phyloP scores from a whole-genome alignment of 1,140 invertebrate genomes.

The Zophobas morio region DNA sequence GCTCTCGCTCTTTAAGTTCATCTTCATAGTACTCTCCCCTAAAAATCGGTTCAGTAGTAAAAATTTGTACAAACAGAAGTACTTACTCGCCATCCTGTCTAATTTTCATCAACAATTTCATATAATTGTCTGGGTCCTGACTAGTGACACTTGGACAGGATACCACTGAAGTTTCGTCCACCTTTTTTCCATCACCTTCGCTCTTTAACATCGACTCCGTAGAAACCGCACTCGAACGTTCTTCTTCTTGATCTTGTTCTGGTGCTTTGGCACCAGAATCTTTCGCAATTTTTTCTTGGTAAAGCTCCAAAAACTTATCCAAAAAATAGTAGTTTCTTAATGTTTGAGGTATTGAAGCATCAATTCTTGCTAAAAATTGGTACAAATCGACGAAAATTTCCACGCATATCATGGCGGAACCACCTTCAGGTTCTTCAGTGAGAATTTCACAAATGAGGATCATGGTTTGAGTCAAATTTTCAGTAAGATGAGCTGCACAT shows the following conservation, averaged over 20 bases:
- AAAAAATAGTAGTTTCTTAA: constrained; percentile 63
- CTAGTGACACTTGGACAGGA: constrained; percentile 32
- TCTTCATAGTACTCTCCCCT: neutral
- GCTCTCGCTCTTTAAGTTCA: neutral
- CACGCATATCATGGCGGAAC: constrained; percentile 80
- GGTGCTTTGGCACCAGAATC: neutral
- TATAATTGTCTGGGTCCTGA: constrained; percentile 20
- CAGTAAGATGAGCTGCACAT: constrained; percentile 74
- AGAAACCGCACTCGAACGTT: neutral
- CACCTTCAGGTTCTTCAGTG: constrained; percentile 86
- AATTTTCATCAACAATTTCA: constrained; percentile 38
- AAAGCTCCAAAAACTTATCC: constrained; percentile 61
- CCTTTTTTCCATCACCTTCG: constrained; percentile 17
- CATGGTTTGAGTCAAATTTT: constrained; percentile 83
- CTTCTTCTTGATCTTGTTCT: neutral
- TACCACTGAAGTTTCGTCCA: constrained; percentile 23
- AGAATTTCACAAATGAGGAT: constrained; percentile 85
- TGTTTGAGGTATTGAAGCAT: constrained; percentile 68
- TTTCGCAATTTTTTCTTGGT: constrained; percentile 51
- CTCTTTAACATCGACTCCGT: constrained; percentile 20
- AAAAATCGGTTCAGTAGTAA: neutral
- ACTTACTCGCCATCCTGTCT: neutral
- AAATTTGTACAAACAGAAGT: neutral
- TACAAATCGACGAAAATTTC: constrained; percentile 79
- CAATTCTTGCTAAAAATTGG: constrained; percentile 78